Evolutionary conservation across 2,797 vertebrate genomes (phyloP), one percentile per base, ranked within the genome.

Genomic region (Dicrostonyx torquatus): DNA sequence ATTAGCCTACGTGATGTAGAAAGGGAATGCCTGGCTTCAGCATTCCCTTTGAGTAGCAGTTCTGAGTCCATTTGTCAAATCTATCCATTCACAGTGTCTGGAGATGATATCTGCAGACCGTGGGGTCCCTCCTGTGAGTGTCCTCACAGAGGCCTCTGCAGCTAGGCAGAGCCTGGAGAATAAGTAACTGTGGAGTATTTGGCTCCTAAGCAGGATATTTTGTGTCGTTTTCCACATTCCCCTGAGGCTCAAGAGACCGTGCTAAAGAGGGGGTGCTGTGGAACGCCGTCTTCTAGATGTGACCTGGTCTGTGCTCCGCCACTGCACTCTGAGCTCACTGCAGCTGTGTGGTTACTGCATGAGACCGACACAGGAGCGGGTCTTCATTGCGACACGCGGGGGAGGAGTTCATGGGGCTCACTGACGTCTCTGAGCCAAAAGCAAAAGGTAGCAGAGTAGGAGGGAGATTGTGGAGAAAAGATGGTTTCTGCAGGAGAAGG

Each of bases 21-120:
- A 91, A 53, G 70, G n/a, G n/a, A n/a, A n/a, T n/a, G 91, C 68
- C 11, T 80, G 72, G 62, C 93, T 89, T 92, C 80, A 80, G 87
- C 79, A 62, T 84, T 68, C 53, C 48, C 89, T 89, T 88, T 89
- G 87, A 95, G 53, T 70, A 89, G 86, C 70, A 72, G 14, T 31
- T 83, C 94, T 37, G 76, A 87, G 95, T 95, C 89, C 77, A 53
- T 53, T 95, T 84, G 96, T 50, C 43, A 24, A 50, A 85, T 37
- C 31, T 68, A 15, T 26, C 12, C 62, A 68, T 50, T 66, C 43
- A 22, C 12, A n/a, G 60, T 66, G 60, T 68, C 50, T 68, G 62
- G 31, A 68, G 45, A 26, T 50, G 82, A 72, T 45, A 4, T 37
- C 72, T 78, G 20, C 29, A 40, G 87, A 15, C 15, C 11, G 37